Percentiles rank a stretch among this genome's conserved stretches.
Evolutionary conservation across 2,888 invertebrate genomes (phyloP).

Genomic region (Drosophila rubida): DNA sequence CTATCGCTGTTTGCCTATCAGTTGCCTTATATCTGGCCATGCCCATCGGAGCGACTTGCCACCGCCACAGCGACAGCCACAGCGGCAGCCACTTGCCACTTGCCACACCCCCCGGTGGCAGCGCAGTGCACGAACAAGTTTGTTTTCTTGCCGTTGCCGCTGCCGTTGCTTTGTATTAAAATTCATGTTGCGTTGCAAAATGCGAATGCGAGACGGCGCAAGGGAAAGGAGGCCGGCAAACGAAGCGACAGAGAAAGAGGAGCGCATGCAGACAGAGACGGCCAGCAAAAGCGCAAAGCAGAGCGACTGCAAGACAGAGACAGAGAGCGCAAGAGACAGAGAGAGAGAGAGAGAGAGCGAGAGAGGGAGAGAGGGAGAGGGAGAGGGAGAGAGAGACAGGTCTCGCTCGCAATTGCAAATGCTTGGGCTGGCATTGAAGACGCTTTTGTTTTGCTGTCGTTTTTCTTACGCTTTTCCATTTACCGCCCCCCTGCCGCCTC

Average conservation of each 20-base stretch:
- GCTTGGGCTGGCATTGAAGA: slow-evolving; percentile 36
- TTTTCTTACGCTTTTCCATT: slow-evolving; percentile 3
- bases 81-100: not conserved
- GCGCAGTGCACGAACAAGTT: slow-evolving; percentile 39
- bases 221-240: slow-evolving; percentile 35
- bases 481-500: slow-evolving; percentile 2
- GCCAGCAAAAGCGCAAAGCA: no score
- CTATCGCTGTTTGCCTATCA: slow-evolving; percentile 61
- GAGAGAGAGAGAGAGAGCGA: slow-evolving; percentile 1
- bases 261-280: slow-evolving; percentile 1
- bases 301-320: slow-evolving; percentile 10
- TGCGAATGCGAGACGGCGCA: slow-evolving; percentile 43
- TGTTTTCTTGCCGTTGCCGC: slow-evolving; percentile 36
- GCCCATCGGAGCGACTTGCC: slow-evolving; percentile 37
- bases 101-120: not conserved
- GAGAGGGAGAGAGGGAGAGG: not conserved
- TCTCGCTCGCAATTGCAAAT: slow-evolving; percentile 14
- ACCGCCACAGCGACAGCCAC: not conserved
- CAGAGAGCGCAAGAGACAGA: not conserved
- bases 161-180: slow-evolving; percentile 52
- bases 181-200: slow-evolving; percentile 61
- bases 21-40: slow-evolving; percentile 55
- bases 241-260: slow-evolving; percentile 28
- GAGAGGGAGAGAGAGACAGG: not conserved
- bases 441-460: slow-evolving; percentile 11